phyloP scores from a whole-genome alignment of 1,140 invertebrate genomes.

The Notospermus geniculatus region DNA sequence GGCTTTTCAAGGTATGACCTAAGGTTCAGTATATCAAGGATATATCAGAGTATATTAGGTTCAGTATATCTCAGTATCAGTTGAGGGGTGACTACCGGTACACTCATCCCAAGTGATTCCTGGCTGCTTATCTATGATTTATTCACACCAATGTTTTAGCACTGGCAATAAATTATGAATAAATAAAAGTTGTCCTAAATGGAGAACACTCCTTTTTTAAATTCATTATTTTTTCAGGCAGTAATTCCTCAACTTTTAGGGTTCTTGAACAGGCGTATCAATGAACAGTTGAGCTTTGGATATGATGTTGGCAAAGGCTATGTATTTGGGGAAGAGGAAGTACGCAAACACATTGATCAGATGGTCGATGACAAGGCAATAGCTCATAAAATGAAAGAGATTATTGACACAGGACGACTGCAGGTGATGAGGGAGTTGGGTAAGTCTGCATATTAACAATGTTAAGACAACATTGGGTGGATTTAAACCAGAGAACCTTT shows the following conservation, averaged over 20 bases:
- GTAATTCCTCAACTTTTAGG: constrained; percentile 35
- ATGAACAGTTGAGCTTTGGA: constrained; percentile 45
- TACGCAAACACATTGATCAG: constrained; percentile 60
- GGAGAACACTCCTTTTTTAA: too few species aligned
- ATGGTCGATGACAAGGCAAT: constrained; percentile 59
- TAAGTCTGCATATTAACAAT: constrained; percentile 20
- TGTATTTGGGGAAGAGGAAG: constrained; percentile 62
- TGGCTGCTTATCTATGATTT: too few species aligned
- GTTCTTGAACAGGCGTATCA: constrained; percentile 41
- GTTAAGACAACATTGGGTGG: too few species aligned
- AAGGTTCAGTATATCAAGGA: too few species aligned
- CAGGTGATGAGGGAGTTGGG: constrained; percentile 50
- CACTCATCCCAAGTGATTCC: too few species aligned
- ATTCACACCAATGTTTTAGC: too few species aligned
- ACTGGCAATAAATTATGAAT: too few species aligned
- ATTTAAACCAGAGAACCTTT: too few species aligned
- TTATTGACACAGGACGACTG: constrained; percentile 33
- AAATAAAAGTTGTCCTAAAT: too few species aligned
- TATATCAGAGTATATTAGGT: too few species aligned
- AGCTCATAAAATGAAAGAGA: constrained; percentile 34
- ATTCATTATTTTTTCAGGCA: constrained; percentile 26
- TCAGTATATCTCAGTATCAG: too few species aligned
- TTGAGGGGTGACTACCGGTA: too few species aligned
- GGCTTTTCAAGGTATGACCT: constrained; percentile 32
- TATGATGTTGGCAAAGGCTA: constrained; percentile 60